phyloP scores from a whole-genome alignment of 2,113 vertebrate species.

The Mormoops blainvillei region DNA sequence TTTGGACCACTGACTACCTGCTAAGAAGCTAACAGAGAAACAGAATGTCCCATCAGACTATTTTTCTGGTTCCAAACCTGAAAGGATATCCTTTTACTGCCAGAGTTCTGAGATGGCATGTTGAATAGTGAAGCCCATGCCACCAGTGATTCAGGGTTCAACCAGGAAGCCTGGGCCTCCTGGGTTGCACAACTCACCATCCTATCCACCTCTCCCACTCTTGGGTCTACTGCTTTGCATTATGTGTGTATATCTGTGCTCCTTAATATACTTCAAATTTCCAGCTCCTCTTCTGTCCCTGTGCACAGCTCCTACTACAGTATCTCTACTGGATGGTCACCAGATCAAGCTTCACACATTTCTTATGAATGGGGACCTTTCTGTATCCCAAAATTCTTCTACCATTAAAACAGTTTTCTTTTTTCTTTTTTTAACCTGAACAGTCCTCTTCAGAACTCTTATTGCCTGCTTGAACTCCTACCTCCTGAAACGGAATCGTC shows the following conservation, averaged over 20 bases:
- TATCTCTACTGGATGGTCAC: not conserved
- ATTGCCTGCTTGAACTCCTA: not conserved
- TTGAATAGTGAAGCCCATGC: not conserved
- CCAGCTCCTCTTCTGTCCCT: not conserved
- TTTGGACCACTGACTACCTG: not conserved
- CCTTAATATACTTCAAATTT: not conserved
- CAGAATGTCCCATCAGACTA: not conserved
- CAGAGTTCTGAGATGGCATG: not conserved
- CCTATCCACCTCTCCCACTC: not conserved
- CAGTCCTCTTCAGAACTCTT: not conserved
- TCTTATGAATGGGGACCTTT: not conserved
- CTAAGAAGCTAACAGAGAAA: not conserved
- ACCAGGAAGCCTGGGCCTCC: not conserved
- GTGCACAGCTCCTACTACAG: not conserved
- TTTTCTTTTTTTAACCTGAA: not conserved
- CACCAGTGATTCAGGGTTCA: not conserved
- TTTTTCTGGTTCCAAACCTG: not conserved
- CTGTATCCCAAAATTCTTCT: not conserved
- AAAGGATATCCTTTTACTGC: not conserved
- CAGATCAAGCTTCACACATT: not conserved
- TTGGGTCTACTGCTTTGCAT: not conserved
- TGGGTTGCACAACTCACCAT: not conserved
- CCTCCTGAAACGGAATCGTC: not conserved
- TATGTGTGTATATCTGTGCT: not conserved
- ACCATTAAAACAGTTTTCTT: not conserved